phyloP scores from a whole-genome alignment of 1,140 invertebrate genomes.

The Choristoneura fumiferana region DNA sequence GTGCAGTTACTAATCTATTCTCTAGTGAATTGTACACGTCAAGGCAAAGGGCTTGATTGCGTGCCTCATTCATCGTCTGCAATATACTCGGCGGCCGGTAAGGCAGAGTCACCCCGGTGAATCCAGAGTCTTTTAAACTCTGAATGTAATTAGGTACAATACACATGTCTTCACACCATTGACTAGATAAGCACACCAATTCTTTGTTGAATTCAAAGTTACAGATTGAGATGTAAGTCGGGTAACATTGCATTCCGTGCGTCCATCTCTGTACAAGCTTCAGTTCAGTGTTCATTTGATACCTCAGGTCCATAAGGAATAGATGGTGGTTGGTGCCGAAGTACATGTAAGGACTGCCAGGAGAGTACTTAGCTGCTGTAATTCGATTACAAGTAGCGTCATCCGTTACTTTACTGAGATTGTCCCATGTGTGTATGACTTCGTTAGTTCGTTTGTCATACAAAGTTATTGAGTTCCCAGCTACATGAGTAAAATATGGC shows the following conservation, averaged over 20 bases:
- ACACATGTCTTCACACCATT: conserved; percentile 68
- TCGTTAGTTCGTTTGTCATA: conserved; percentile 61
- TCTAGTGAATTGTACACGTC: conserved; percentile 55
- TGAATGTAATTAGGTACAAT: conserved; percentile 49
- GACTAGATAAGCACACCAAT: conserved; percentile 55
- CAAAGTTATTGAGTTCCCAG: conserved; percentile 41
- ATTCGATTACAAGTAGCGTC: conserved; percentile 55
- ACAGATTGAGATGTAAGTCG: conserved; percentile 49
- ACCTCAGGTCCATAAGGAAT: conserved; percentile 57
- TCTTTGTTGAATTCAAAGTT: conserved; percentile 52
- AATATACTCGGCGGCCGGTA: conserved; percentile 59
- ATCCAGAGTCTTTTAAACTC: conserved; percentile 31
- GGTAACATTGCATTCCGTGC: conserved; percentile 57
- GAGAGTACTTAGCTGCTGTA: conserved; percentile 42
- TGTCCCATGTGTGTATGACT: conserved; percentile 38
- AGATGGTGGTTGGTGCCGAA: conserved; percentile 60
- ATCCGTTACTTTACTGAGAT: conserved; percentile 46
- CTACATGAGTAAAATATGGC: conserved; percentile 45
- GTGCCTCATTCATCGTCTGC: conserved; percentile 44
- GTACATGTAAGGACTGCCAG: conserved; percentile 42
- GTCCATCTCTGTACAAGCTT: conserved; percentile 57
- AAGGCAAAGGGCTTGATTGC: conserved; percentile 43
- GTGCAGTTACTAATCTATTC: conserved; percentile 39
- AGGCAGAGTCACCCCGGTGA: conserved; percentile 43
- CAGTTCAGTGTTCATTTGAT: conserved; percentile 31